Base-by-base conservation (phyloP, 2,113 vertebrate genomes). In the Lates calcarifer region DNA sequence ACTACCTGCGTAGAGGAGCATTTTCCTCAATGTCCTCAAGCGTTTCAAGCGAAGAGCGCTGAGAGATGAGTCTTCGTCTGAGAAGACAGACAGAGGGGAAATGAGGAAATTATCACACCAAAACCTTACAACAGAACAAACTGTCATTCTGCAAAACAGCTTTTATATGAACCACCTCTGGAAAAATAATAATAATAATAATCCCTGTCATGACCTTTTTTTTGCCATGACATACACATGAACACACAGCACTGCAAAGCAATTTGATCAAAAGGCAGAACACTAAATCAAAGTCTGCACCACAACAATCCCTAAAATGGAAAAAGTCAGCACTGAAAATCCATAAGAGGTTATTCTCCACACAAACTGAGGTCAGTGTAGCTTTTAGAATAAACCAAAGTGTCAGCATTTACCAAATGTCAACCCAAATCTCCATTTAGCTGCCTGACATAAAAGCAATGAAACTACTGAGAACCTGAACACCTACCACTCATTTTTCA, bases 21-120 rank as follows among this genome's bases (percentile, higher is more conserved):
- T 99, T 99, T 92, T 99, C 98, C 92, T 99, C 98, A 22, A 99
- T 99, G 90, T 99, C 98, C 93, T 99, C 98, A 91, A 99, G 92
- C 63, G 98, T 99, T 94, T 99, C 98, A 88, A 99, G 93, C 43
- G 98, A 99, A 6, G 98, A 99, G 77, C 98, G 96, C 92, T 99
- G 98, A 47, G 98, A 99, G 93, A 99, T 97, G 85, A 99, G 96
- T 57, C 98, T 96, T 51, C 98, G 96, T 78, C 98, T 99, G 74
- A 64, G 26, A 35, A 49, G 43, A 55, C 60, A 64, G 39, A 73
- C 22, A 87, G 35, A 73, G 14, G 5, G 18, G 47, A 68, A n/a
- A 37, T 37, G 11, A 77, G 65, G 63, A 79, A 70, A 81, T 45
- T 13, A 41, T 33, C 4, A n/a, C 24, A 65, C 1, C n/a, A 65